Percentiles rank a stretch among this genome's conserved stretches.
Evolutionary conservation across 1,140 invertebrate species (phyloP).

Genomic region (Drosophila burlai): DNA sequence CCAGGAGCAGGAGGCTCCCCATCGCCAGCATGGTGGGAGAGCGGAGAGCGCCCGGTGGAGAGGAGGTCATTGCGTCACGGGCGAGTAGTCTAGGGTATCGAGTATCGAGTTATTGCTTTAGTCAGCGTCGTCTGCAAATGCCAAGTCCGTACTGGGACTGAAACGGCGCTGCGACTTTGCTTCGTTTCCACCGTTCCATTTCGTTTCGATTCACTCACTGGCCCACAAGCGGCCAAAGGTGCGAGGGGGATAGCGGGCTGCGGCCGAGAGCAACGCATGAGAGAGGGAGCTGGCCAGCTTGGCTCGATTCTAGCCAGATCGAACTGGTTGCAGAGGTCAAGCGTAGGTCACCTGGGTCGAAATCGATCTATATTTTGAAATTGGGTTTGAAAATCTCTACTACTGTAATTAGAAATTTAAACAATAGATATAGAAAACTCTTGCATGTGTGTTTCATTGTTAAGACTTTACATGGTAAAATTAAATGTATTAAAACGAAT

Average conservation of each 20-base stretch:
- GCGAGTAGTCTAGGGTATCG: not conserved
- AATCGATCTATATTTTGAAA: not conserved
- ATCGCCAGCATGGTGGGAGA: not conserved
- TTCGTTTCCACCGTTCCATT: conserved; percentile 72
- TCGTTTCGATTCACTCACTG: conserved; percentile 57
- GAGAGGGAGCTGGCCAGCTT: conserved; percentile 4
- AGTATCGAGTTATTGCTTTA: conserved; percentile 53
- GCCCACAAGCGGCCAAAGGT: conserved; percentile 2
- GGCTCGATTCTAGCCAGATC: conserved; percentile 19
- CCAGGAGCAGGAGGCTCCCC: conserved; percentile 1
- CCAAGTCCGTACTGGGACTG: conserved; percentile 80
- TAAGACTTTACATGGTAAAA: too few relatives aligned
- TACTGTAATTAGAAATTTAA: not conserved
- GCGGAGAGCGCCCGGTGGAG: not conserved
- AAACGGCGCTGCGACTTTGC: conserved; percentile 67
- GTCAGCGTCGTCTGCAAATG: conserved; percentile 78
- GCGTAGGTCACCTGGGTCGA: conserved; percentile 2
- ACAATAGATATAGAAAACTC: too few relatives aligned
- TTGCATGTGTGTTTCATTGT: too few relatives aligned
- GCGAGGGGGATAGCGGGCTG: conserved; percentile 3
- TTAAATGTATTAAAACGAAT: too few relatives aligned
- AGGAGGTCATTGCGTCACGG: conserved; percentile 31
- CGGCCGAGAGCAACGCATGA: not conserved
- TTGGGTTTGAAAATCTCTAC: too few relatives aligned
- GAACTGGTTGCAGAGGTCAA: conserved; percentile 17